Base-by-base conservation (phyloP, 64 coral and sea anemone species). In the Acropora tenuis region DNA sequence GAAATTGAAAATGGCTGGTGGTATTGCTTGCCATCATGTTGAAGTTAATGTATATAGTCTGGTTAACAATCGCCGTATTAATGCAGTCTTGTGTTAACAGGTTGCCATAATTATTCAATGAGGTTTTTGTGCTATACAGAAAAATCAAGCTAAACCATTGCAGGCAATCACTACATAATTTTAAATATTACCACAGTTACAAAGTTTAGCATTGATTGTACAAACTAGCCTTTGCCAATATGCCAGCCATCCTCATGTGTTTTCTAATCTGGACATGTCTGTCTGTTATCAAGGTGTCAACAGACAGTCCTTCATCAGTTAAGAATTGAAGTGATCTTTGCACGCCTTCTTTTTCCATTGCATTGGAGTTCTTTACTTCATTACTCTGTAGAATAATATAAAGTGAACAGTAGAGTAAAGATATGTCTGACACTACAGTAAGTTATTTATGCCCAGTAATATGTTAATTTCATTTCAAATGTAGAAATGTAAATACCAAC, bases 301-400 rank as follows among this genome's bases (percentile, higher is more conserved):
- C 20, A 8, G 19, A 72, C 9, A 90, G 77, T 6, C 69, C 79
- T 48, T 80, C 50, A 5, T 50, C 77, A 52, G 78, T 80, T 52
- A 90, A 73, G 4, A 73, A 66, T 53, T 11, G 10, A 1, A 90
- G 40, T 2, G 61, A 72, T 73, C 88, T 69, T 58, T 88, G 55
- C 47, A 88, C 44, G 17, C 86, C 86, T 55, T 88, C 86, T 43
- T 76, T 43, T 79, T 89, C 88, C 88, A 89, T 89, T 6, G 88
- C 76, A 80, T 68, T 13, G 2, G 76, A 80, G 58, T 89, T 89
- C 69, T 89, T 89, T 69, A 89, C 88, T 80, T 89, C 88, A 89
- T 89, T 89, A 16, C 88, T 89, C 88, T 80, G 60, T 55, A 55
- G 52, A 55, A 10, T 55, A 55, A 55, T 55, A 55, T 55, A 55